These are phyloP conservation scores for Hoplodrina ambigua DNA, from an alignment of 2,888 invertebrate species.

Conservation along the genomic window DNA sequence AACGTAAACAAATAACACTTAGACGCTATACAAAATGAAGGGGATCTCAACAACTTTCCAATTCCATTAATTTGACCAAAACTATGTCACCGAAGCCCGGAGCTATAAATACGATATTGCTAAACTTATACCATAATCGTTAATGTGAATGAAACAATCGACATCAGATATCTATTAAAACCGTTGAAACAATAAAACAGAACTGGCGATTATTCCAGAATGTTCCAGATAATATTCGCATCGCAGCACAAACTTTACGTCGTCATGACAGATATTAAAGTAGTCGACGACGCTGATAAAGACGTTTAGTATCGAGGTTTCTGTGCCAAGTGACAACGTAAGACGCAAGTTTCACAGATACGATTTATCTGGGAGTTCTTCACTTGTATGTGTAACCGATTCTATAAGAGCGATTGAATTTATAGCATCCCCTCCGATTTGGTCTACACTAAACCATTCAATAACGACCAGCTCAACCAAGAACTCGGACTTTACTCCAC, in stretches of 20 bases:
- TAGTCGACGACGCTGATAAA: conserved; percentile 48
- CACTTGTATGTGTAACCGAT: conserved; percentile 25
- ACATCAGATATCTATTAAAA: conserved; percentile 2
- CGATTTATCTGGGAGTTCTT: conserved; percentile 45
- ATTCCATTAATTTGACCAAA: conserved; percentile 7
- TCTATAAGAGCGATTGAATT: conserved; percentile 53
- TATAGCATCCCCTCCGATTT: conserved; percentile 33
- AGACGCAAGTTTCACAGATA: conserved; percentile 45
- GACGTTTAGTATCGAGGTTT: conserved; percentile 50
- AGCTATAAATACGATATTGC: conserved; percentile 11
- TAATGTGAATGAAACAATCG: neutral
- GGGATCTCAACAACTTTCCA: neutral
- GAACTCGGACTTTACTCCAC: neutral
- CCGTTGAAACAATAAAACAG: conserved; percentile 2
- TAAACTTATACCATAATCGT: conserved; percentile 3
- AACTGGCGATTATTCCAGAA: conserved; percentile 1
- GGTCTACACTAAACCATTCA: conserved; percentile 4
- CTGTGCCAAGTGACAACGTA: conserved; percentile 58
- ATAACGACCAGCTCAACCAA: conserved; percentile 10
- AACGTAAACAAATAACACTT: neutral
- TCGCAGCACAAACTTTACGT: conserved; percentile 23
- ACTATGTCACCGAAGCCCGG: conserved; percentile 1
- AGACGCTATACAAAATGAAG: neutral
- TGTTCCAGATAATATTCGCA: conserved; percentile 19
- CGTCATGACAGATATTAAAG: conserved; percentile 29